Percentiles rank a stretch among this genome's conserved stretches.
Evolutionary conservation across 1,140 invertebrate species (phyloP).

Genomic region (Dendrolimus kikuchii): DNA sequence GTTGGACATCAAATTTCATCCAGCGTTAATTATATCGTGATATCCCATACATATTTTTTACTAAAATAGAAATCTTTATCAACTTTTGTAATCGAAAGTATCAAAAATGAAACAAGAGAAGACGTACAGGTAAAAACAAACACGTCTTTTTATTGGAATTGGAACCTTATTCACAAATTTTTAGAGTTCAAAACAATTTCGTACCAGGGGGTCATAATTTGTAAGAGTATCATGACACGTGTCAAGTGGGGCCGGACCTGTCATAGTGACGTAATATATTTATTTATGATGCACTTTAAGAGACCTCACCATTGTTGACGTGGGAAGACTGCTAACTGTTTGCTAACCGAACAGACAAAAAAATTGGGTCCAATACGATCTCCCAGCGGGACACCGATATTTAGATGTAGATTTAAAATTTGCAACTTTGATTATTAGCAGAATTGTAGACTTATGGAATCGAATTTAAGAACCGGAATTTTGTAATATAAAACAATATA

Average conservation of each 20-base stretch:
- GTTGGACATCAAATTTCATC: no score
- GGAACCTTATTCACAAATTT: conserved; percentile 10
- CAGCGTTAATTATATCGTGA: background rate
- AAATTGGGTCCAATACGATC: no score
- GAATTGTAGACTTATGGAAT: background rate
- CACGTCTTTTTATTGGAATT: conserved; percentile 2
- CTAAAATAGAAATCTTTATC: conserved; percentile 26
- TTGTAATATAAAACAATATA: no score
- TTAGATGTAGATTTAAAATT: conserved; percentile 1
- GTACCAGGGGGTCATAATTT: conserved; percentile 31
- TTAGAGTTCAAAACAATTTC: conserved; percentile 18
- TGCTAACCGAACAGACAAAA: no score
- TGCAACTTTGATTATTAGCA: background rate
- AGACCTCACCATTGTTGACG: conserved; percentile 34
- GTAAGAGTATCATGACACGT: conserved; percentile 49
- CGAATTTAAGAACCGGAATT: no score
- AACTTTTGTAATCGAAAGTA: conserved; percentile 40
- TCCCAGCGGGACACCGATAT: background rate
- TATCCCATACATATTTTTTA: background rate
- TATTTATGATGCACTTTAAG: conserved; percentile 40
- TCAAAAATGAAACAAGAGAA: conserved; percentile 42
- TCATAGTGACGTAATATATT: conserved; percentile 60
- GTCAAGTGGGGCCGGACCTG: conserved; percentile 55
- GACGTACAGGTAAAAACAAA: no score
- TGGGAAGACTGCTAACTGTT: conserved; percentile 28